These are phyloP conservation scores for Mesochorus sp. DNA, from an alignment of 2,888 invertebrate genomes.

Conservation along the genomic window DNA sequence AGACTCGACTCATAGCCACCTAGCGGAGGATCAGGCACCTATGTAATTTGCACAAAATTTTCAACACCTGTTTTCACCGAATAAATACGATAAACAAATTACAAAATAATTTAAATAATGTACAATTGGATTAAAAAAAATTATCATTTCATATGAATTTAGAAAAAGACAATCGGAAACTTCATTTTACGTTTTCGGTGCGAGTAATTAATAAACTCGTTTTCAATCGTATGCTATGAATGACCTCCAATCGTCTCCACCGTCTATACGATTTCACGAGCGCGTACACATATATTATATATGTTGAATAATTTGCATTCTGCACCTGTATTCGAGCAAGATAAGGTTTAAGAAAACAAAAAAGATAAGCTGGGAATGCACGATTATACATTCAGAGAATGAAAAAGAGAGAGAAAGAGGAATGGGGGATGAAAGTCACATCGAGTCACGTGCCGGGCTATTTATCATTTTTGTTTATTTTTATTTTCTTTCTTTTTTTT, in stretches of 20 bases:
- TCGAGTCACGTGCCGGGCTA: slow-evolving; percentile 57
- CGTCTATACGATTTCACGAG: neutral
- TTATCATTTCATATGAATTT: neutral
- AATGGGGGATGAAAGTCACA: slow-evolving; percentile 16
- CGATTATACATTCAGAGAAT: too few relatives aligned
- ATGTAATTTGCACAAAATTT: too few relatives aligned
- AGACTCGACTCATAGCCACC: too few relatives aligned
- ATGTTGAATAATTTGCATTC: slow-evolving; percentile 57
- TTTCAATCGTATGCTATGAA: slow-evolving; percentile 29
- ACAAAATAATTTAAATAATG: too few relatives aligned
- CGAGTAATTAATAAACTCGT: slow-evolving; percentile 48
- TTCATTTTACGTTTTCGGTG: slow-evolving; percentile 34
- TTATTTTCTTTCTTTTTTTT: slow-evolving; percentile 33
- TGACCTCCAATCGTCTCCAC: slow-evolving; percentile 42
- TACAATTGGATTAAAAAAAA: neutral
- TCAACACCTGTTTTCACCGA: too few relatives aligned
- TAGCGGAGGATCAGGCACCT: too few relatives aligned
- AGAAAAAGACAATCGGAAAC: neutral
- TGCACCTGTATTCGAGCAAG: slow-evolving; percentile 48
- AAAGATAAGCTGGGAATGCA: too few relatives aligned
- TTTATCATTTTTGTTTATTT: slow-evolving; percentile 50
- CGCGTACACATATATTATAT: slow-evolving; percentile 16
- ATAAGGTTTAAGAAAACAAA: slow-evolving; percentile 21
- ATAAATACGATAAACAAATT: too few relatives aligned
- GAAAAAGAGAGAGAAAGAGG: neutral